Percentiles rank a stretch among this genome's conserved stretches.
Conservation (phyloP, 92 coral and sea anemone species). For the Micromussa lordhowensis region DNA sequence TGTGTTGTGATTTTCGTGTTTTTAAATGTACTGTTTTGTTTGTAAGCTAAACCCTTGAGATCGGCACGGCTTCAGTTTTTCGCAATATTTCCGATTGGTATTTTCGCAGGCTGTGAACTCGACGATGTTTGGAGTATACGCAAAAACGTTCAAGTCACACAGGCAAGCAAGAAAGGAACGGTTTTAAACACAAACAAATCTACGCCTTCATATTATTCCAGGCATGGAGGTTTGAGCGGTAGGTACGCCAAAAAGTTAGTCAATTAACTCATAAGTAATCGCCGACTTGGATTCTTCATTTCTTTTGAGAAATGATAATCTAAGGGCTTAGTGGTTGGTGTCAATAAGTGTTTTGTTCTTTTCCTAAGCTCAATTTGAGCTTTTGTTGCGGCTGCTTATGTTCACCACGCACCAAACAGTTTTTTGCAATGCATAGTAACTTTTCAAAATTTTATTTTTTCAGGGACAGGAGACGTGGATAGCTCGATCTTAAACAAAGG, state of each 20-base stretch:
- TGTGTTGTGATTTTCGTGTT: not conserved
- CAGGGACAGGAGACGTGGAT: slow-evolving; percentile 71
- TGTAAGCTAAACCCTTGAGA: not conserved
- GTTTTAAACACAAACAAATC: slow-evolving; percentile 66
- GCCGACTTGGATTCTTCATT: not conserved
- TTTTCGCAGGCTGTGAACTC: slow-evolving; percentile 67
- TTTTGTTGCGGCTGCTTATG: not conserved
- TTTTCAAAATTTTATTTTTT: not conserved
- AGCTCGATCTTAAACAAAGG: slow-evolving; percentile 59
- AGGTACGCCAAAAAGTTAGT: not conserved
- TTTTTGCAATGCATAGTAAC: not conserved
- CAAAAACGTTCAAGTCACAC: slow-evolving; percentile 82
- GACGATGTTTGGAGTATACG: slow-evolving; percentile 91
- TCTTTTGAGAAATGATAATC: slow-evolving; percentile 3
- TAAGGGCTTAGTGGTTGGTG: not conserved
- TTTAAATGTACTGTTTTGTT: not conserved
- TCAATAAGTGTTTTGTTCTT: not conserved
- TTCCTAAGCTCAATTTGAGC: not conserved
- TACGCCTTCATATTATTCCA: slow-evolving; percentile 75
- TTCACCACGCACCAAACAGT: not conserved
- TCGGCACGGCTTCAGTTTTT: not conserved
- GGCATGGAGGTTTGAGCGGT: slow-evolving; percentile 85
- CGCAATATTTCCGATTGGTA: not conserved
- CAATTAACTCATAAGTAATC: not conserved
- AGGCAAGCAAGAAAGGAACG: slow-evolving; percentile 79